phyloP scores from a whole-genome alignment of 2,888 invertebrate genomes.

The Ochropleura plecta region DNA sequence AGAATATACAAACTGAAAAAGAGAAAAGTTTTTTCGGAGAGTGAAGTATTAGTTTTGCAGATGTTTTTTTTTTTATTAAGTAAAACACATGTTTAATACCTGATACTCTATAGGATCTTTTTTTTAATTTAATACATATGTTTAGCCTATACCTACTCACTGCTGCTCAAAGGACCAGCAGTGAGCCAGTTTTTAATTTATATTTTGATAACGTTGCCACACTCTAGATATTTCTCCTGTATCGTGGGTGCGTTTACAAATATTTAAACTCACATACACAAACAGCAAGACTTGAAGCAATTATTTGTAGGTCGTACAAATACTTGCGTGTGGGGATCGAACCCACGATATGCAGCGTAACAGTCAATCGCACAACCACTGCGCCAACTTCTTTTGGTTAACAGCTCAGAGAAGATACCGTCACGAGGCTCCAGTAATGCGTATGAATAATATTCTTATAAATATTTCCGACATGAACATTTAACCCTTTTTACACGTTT shows the following conservation, averaged over 20 bases:
- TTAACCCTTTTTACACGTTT: constrained; percentile 34
- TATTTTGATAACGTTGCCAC: too few relatives aligned
- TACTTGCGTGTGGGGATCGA: too few relatives aligned
- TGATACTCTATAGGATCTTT: neutral
- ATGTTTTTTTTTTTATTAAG: neutral
- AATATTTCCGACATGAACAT: constrained; percentile 17
- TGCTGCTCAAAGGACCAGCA: too few relatives aligned
- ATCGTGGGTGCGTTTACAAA: too few relatives aligned
- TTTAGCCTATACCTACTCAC: too few relatives aligned
- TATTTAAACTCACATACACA: too few relatives aligned
- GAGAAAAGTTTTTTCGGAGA: neutral
- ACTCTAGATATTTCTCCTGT: too few relatives aligned
- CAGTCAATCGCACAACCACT: too few relatives aligned
- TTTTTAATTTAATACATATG: neutral
- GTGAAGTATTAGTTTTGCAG: neutral
- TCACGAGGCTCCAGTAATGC: neutral
- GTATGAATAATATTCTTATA: constrained; percentile 7
- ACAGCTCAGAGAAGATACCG: neutral
- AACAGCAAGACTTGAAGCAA: too few relatives aligned
- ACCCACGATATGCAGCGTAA: too few relatives aligned
- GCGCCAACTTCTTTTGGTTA: neutral
- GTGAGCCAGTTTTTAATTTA: too few relatives aligned
- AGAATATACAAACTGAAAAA: neutral
- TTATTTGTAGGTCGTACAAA: too few relatives aligned
- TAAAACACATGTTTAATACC: neutral